These are phyloP conservation scores for Thripadectes ignobilis DNA, from an alignment of 2,797 vertebrate species.

Conservation along the genomic window DNA sequence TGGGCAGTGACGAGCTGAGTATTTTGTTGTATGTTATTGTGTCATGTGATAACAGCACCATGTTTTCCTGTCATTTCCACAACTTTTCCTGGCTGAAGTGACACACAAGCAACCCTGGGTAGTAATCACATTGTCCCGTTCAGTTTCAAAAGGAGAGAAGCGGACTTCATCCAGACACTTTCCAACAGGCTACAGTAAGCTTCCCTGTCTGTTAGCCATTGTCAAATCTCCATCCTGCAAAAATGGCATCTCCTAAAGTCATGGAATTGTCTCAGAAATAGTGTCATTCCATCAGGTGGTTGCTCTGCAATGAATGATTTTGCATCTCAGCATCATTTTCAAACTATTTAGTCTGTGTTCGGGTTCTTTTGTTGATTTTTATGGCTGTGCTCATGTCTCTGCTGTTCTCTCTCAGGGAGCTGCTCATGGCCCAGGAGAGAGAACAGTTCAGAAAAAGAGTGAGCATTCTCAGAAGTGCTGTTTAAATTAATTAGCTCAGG, in stretches of 20 bases:
- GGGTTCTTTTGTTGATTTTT: background rate
- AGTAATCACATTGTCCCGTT: conserved; percentile 56
- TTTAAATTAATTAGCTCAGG: background rate
- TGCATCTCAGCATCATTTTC: background rate
- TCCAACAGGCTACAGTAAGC: conserved; percentile 63
- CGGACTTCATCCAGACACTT: conserved; percentile 58
- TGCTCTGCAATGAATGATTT: background rate
- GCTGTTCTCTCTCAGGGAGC: background rate
- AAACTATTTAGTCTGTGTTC: background rate
- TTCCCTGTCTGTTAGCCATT: conserved; percentile 59
- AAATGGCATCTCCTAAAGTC: conserved; percentile 43
- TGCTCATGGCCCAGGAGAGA: background rate
- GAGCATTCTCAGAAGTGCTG: background rate
- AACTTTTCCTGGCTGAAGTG: conserved; percentile 65
- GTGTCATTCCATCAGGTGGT: background rate
- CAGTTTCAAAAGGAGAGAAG: conserved; percentile 68
- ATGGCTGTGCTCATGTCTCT: background rate
- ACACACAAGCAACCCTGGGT: conserved; percentile 53
- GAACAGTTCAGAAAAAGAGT: background rate
- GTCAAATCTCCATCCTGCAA: conserved; percentile 23
- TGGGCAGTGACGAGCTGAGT: background rate
- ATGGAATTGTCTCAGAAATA: conserved; percentile 23
- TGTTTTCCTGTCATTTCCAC: conserved; percentile 66
- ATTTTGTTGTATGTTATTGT: conserved; percentile 27
- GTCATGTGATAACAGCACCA: conserved; percentile 45